Percentiles rank a stretch among this genome's conserved stretches.
These are phyloP conservation scores for Nycticebus coucang DNA, from an alignment of 2,113 vertebrate genomes.

Conservation along the genomic window DNA sequence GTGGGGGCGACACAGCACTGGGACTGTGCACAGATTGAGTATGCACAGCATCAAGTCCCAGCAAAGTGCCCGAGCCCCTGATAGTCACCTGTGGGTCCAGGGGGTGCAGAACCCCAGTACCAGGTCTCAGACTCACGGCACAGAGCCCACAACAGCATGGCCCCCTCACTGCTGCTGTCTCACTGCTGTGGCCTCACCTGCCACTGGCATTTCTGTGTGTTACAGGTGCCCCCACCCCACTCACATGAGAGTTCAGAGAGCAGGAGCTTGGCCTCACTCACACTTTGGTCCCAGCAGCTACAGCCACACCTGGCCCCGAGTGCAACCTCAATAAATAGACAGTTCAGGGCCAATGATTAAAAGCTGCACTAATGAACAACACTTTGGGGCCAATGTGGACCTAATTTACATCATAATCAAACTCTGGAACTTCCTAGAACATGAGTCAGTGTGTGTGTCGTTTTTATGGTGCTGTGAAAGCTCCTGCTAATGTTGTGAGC, in stretches of 20 bases:
- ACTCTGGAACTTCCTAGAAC: background rate
- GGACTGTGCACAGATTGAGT: background rate
- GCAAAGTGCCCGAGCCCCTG: too few species aligned
- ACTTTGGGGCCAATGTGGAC: background rate
- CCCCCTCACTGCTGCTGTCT: background rate
- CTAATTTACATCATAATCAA: background rate
- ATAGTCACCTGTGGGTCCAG: too few species aligned
- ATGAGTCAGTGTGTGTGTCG: background rate
- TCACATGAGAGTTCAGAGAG: background rate
- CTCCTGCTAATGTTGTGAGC: background rate
- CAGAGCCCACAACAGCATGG: accelerated
- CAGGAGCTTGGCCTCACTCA: background rate
- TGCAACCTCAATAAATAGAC: background rate
- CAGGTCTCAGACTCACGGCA: background rate
- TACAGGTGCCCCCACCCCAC: too few species aligned
- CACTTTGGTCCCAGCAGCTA: background rate
- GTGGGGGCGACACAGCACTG: background rate
- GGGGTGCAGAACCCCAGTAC: background rate
- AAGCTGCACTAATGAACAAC: background rate
- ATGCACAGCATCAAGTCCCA: background rate
- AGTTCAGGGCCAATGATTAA: background rate
- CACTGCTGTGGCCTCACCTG: background rate
- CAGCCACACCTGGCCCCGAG: background rate
- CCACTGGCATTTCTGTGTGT: too few species aligned
- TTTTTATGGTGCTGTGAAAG: background rate